These are phyloP conservation scores for Podilymbus podiceps DNA, from an alignment of 2,113 vertebrate genomes.

Conservation along the genomic window DNA sequence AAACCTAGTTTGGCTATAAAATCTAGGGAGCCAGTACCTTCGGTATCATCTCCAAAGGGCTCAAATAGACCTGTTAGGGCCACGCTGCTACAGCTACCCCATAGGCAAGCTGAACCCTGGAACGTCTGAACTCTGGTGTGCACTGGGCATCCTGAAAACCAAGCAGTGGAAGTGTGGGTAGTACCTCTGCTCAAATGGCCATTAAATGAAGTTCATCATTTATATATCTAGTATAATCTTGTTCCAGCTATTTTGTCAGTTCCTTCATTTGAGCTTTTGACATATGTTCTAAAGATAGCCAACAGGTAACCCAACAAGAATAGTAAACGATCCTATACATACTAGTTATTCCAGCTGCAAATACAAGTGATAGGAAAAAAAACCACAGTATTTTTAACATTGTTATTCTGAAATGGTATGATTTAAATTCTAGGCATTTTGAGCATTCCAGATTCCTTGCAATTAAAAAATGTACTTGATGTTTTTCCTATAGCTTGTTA, in stretches of 20 bases:
- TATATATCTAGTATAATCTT: fast-evolving
- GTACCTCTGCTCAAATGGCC: background rate
- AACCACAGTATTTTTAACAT: background rate
- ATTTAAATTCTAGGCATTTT: background rate
- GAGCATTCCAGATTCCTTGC: background rate
- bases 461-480: background rate
- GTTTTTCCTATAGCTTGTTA: background rate
- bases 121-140: background rate
- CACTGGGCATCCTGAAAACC: background rate
- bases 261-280: background rate
- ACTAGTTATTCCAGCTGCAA: background rate
- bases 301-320: background rate
- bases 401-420: background rate
- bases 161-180: background rate
- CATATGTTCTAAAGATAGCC: background rate
- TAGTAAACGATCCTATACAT: background rate
- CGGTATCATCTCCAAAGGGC: background rate
- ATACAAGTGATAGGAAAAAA: background rate
- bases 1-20: background rate
- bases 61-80: fast-evolving
- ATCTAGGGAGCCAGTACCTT: background rate
- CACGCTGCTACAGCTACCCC: background rate
- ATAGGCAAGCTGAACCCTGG: background rate
- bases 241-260: background rate
- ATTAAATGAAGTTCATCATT: background rate